phyloP scores from a whole-genome alignment of 2,888 invertebrate genomes.

The Zygogramma bicolorata region DNA sequence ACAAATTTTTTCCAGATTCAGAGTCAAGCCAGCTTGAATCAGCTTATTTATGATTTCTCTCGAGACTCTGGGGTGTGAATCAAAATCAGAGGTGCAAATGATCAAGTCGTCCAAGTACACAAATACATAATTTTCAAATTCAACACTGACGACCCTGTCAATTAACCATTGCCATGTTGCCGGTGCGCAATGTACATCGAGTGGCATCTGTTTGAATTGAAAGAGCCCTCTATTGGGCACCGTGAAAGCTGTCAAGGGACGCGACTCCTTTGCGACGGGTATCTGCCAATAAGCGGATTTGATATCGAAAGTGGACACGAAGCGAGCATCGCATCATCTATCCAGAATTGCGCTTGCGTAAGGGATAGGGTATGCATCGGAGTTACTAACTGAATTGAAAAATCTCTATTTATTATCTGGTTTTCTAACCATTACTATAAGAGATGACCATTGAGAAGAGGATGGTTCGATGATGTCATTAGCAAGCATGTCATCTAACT shows the following conservation, averaged over 20 bases:
- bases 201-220: conserved; percentile 52
- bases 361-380: conserved; percentile 35
- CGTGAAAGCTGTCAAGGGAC: too few species aligned
- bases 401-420: conserved; percentile 50
- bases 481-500: conserved; percentile 48
- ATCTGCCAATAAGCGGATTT: too few species aligned
- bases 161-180: too few species aligned
- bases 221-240: too few species aligned
- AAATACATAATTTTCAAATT: conserved; percentile 44
- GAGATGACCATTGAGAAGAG: too few species aligned
- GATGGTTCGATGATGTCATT: conserved; percentile 49
- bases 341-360: conserved; percentile 26
- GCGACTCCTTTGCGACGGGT: too few species aligned
- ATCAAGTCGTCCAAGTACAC: conserved; percentile 52
- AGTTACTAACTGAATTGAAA: conserved; percentile 45
- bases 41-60: conserved; percentile 44
- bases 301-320: conserved; percentile 34
- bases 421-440: conserved; percentile 54
- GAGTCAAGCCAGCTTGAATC: conserved; percentile 39
- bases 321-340: conserved; percentile 28
- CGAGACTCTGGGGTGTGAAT: conserved; percentile 39
- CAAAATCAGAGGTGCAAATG: conserved; percentile 38
- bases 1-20: conserved; percentile 34
- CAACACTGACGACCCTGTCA: conserved; percentile 43
- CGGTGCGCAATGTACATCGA: conserved; percentile 48